These are phyloP conservation scores for Cantharis lateralis DNA, from an alignment of 2,888 invertebrate genomes.

Conservation along the genomic window DNA sequence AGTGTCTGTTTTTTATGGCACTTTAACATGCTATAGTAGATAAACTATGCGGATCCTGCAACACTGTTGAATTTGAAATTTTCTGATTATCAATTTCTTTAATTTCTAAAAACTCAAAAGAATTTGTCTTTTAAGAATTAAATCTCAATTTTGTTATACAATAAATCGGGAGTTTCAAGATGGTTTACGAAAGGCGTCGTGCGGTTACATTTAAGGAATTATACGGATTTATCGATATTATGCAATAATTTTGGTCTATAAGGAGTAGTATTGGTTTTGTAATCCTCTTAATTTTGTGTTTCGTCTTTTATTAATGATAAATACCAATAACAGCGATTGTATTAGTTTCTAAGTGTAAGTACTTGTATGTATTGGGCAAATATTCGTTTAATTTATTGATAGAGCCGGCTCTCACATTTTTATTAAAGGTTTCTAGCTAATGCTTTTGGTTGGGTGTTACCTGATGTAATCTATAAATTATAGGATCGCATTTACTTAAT, in stretches of 20 bases:
- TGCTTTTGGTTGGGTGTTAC: not conserved
- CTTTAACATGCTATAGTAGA: too few relatives aligned
- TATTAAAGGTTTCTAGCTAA: not conserved
- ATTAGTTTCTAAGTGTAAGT: not conserved
- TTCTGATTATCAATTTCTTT: too few relatives aligned
- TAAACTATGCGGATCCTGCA: too few relatives aligned
- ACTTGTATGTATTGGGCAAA: not conserved
- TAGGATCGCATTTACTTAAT: not conserved
- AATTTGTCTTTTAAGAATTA: not conserved
- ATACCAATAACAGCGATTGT: not conserved
- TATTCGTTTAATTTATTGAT: not conserved
- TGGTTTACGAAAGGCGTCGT: not conserved
- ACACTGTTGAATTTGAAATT: too few relatives aligned
- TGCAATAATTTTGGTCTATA: not conserved
- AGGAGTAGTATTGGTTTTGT: not conserved
- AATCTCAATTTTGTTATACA: not conserved
- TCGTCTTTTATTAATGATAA: not conserved
- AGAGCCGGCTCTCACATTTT: not conserved
- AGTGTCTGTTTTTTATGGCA: too few relatives aligned
- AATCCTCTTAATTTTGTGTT: not conserved
- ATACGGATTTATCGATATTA: not conserved
- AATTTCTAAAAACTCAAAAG: too few relatives aligned
- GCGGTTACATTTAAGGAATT: not conserved
- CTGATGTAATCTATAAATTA: not conserved
- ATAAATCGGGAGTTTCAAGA: not conserved